Conservation (phyloP, 2,797 vertebrate genomes). For the Chanos chanos region DNA sequence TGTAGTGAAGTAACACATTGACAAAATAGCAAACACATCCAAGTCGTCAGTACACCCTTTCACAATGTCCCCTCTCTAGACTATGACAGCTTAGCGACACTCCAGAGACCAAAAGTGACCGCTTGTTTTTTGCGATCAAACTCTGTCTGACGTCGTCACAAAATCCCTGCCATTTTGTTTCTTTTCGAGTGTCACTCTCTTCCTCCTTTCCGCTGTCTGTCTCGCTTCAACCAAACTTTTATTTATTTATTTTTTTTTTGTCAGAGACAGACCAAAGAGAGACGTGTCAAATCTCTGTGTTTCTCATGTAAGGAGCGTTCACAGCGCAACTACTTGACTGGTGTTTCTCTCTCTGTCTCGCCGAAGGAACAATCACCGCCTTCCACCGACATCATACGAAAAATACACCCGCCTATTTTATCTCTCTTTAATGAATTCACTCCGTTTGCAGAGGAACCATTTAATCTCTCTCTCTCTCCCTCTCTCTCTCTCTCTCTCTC, state of each 20-base stretch:
- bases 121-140: slow-evolving; percentile 8
- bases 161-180: slow-evolving; percentile 44
- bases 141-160: background rate
- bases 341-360: background rate
- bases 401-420: slow-evolving; percentile 14
- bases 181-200: slow-evolving; percentile 62
- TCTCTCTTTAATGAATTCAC: slow-evolving; percentile 21
- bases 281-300: slow-evolving; percentile 62
- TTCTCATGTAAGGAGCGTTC: slow-evolving; percentile 61
- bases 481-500: slow-evolving; percentile 9
- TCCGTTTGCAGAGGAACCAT: slow-evolving; percentile 18
- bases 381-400: background rate
- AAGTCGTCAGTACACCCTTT: too few species aligned
- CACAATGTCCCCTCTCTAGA: too few species aligned
- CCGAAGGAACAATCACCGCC: too few species aligned
- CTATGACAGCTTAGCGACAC: too few species aligned
- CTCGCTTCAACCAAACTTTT: slow-evolving; percentile 55
- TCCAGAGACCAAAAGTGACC: too few species aligned
- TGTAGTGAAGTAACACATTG: too few species aligned
- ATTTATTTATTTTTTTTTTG: too few species aligned
- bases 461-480: slow-evolving; percentile 5
- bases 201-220: slow-evolving; percentile 50
- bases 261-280: too few species aligned
- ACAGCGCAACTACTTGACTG: too few species aligned
- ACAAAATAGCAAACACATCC: too few species aligned